phyloP scores from a whole-genome alignment of 1,140 invertebrate species.

The Pseudomyrmex concolor region DNA sequence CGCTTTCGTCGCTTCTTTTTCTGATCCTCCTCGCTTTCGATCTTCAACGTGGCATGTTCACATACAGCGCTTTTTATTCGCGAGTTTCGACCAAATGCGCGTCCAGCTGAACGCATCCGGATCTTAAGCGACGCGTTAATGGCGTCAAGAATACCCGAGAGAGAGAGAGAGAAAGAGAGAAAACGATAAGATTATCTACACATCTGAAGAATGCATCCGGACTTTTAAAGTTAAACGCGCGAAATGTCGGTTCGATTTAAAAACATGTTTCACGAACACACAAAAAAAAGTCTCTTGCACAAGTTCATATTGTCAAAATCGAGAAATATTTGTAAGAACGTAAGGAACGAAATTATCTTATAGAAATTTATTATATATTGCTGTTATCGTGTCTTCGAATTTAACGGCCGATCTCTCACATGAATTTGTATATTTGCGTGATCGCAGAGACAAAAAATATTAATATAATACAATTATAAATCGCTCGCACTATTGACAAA shows the following conservation, averaged over 20 bases:
- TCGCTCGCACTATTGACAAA: too few species aligned
- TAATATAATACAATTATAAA: too few species aligned
- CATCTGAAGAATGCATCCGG: slow-evolving; percentile 44
- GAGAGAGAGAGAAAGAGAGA: not conserved
- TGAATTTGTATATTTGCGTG: too few species aligned
- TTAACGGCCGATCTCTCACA: too few species aligned
- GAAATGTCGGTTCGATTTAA: not conserved
- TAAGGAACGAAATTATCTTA: too few species aligned
- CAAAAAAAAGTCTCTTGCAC: not conserved
- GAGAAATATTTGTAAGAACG: too few species aligned
- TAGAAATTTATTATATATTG: too few species aligned
- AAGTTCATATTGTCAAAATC: not conserved
- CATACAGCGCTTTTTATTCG: slow-evolving; percentile 70
- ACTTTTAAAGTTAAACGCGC: slow-evolving; percentile 45
- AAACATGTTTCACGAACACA: not conserved
- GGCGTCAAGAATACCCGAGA: slow-evolving; percentile 73
- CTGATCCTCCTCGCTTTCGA: slow-evolving; percentile 23
- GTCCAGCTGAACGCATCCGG: too few species aligned
- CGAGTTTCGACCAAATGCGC: slow-evolving; percentile 61
- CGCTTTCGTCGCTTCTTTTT: slow-evolving; percentile 41
- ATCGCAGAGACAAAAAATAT: too few species aligned
- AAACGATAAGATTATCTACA: slow-evolving; percentile 65
- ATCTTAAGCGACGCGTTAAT: slow-evolving; percentile 75
- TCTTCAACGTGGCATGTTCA: not conserved
- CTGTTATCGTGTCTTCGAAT: too few species aligned